These are phyloP conservation scores for Notothenia rossii DNA, from an alignment of 2,113 vertebrate genomes.

Conservation along the genomic window DNA sequence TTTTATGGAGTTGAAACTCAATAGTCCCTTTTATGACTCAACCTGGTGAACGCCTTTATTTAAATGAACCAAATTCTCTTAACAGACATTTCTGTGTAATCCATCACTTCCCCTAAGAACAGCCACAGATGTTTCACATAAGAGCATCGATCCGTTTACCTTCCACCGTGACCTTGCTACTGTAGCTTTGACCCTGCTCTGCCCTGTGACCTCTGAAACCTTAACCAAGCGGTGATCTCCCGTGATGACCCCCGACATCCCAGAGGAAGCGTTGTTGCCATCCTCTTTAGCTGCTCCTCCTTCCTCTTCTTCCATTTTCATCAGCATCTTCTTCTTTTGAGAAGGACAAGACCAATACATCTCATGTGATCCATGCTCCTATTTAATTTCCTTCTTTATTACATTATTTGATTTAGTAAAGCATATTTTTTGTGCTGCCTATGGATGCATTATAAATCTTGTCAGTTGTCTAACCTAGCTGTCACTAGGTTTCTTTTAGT, in stretches of 20 bases:
- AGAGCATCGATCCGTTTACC: constrained; percentile 80
- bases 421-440: constrained; percentile 72
- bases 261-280: constrained; percentile 36
- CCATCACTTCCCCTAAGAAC: constrained; percentile 34
- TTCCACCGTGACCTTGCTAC: constrained; percentile 72
- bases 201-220: constrained; percentile 72
- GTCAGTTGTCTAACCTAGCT: constrained; percentile 53
- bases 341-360: constrained; percentile 75
- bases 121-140: constrained; percentile 65
- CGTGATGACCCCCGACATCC: constrained; percentile 43
- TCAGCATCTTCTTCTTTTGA: constrained; percentile 72
- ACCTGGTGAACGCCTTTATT: constrained; percentile 21
- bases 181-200: constrained; percentile 67
- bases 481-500: constrained; percentile 71
- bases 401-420: constrained; percentile 77
- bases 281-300: constrained; percentile 41
- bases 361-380: constrained; percentile 74
- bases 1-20: background rate
- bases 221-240: constrained; percentile 59
- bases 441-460: constrained; percentile 72
- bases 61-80: constrained; percentile 43
- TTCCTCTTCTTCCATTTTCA: constrained; percentile 55
- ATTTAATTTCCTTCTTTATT: constrained; percentile 82
- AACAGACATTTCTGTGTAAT: constrained; percentile 29
- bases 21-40: background rate